Conservation (phyloP, 1,140 invertebrate species). For the Aphelinus certus region DNA sequence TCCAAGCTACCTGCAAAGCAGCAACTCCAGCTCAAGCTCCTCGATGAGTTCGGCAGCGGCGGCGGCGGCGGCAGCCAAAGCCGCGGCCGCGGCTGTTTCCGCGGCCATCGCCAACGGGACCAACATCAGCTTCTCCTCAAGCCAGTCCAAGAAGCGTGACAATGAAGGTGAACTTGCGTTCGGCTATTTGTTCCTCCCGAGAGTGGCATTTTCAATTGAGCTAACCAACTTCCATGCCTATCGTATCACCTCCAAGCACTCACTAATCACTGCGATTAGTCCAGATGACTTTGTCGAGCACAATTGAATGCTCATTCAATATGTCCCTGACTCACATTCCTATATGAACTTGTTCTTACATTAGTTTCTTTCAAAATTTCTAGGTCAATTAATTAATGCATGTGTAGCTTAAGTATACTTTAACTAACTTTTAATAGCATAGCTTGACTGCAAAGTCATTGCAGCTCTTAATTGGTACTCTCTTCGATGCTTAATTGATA, state of each 20-base stretch:
- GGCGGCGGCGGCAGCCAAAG: conserved; percentile 58
- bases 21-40: conserved; percentile 48
- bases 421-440: no score
- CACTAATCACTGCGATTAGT: not conserved
- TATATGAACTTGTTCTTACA: no score
- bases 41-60: conserved; percentile 54
- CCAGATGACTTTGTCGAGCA: not conserved
- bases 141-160: conserved; percentile 55
- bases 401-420: no score
- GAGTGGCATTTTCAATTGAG: not conserved
- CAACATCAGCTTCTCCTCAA: conserved; percentile 44
- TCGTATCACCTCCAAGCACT: not conserved
- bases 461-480: no score
- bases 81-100: conserved; percentile 54
- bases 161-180: conserved; percentile 53
- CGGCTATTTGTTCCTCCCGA: not conserved
- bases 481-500: no score
- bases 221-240: not conserved
- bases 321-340: no score
- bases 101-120: conserved; percentile 62
- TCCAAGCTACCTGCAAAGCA: conserved; percentile 66
- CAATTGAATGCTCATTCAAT: no score
- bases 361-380: no score
- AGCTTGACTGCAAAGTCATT: no score
- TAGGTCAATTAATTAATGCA: no score